Conservation (phyloP, 2,888 invertebrate genomes). For the Scaptomyza polygonia region DNA sequence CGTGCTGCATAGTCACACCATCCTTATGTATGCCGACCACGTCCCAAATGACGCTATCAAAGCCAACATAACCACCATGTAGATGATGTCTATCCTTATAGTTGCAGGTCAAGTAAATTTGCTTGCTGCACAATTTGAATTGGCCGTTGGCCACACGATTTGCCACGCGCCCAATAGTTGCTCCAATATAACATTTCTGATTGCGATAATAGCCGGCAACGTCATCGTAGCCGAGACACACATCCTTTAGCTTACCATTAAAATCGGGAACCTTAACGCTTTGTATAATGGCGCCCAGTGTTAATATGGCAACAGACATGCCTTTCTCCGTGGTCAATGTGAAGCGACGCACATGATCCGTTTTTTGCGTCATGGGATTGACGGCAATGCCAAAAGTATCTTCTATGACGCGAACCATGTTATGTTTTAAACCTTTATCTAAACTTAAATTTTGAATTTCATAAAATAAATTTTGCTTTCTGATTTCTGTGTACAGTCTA, state of each 20-base stretch:
- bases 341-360: slow-evolving; percentile 76
- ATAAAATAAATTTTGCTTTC: slow-evolving; percentile 29
- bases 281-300: slow-evolving; percentile 92
- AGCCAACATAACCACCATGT: slow-evolving; percentile 93
- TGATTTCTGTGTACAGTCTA: background rate
- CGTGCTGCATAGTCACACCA: slow-evolving; percentile 89
- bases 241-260: slow-evolving; percentile 89
- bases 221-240: slow-evolving; percentile 92
- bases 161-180: slow-evolving; percentile 93
- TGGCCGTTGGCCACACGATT: slow-evolving; percentile 90
- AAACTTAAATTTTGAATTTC: slow-evolving; percentile 41
- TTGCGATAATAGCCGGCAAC: slow-evolving; percentile 88
- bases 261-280: slow-evolving; percentile 90
- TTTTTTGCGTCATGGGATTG: slow-evolving; percentile 77
- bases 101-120: slow-evolving; percentile 90
- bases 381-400: slow-evolving; percentile 81
- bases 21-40: slow-evolving; percentile 73
- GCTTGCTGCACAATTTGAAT: slow-evolving; percentile 88
- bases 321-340: slow-evolving; percentile 73
- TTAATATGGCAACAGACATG: slow-evolving; percentile 85
- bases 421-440: slow-evolving; percentile 12
- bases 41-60: slow-evolving; percentile 91
- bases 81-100: slow-evolving; percentile 88
- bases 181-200: slow-evolving; percentile 93
- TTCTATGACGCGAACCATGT: slow-evolving; percentile 79